These are phyloP conservation scores for Podiceps cristatus DNA, from an alignment of 2,113 vertebrate genomes.

Conservation along the genomic window DNA sequence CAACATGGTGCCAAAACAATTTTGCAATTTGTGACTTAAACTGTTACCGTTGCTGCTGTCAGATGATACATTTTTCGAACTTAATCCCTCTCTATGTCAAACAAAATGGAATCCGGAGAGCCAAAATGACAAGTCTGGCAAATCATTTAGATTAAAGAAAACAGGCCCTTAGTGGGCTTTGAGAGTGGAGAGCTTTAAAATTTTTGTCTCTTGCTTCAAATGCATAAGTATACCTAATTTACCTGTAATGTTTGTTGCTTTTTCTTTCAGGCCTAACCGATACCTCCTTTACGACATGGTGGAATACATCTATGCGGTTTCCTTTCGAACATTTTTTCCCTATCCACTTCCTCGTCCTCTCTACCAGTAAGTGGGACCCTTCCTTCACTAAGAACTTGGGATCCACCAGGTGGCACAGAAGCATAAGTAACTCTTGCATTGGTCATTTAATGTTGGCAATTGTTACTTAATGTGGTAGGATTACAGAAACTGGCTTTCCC, in stretches of 20 bases:
- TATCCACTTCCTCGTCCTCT: constrained; percentile 87
- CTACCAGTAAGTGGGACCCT: constrained; percentile 84
- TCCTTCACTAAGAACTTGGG: neutral
- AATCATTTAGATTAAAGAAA: neutral
- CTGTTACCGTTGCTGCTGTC: neutral
- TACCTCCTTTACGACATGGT: constrained; percentile 92
- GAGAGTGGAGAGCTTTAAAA: neutral
- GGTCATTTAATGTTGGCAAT: neutral
- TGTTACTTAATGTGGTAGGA: neutral
- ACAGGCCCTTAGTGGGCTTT: neutral
- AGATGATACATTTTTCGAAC: neutral
- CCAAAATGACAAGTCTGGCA: neutral
- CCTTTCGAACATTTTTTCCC: constrained; percentile 80
- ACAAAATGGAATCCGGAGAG: neutral
- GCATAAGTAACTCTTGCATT: neutral
- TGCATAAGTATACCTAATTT: neutral
- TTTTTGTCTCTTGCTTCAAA: neutral
- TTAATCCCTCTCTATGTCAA: neutral
- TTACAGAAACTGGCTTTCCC: neutral
- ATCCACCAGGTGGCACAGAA: neutral
- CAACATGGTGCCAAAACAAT: accelerated
- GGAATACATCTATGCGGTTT: constrained; percentile 83
- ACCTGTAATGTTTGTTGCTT: neutral
- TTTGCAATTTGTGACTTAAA: neutral
- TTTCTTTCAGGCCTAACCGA: constrained; percentile 82